Conservation (phyloP, 2,113 vertebrate genomes). For the Elephantulus edwardii region DNA sequence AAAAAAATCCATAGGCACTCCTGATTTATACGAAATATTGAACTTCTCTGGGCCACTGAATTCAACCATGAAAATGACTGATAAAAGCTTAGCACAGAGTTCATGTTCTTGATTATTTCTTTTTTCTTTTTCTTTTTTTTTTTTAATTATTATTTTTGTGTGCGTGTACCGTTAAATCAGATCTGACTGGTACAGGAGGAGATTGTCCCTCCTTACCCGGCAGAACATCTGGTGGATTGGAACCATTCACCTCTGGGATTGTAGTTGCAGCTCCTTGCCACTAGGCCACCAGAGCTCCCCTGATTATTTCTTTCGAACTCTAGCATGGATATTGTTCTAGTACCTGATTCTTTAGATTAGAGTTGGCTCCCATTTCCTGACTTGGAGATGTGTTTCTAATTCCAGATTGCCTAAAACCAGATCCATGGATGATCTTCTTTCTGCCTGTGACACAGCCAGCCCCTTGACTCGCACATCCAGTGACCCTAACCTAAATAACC, state of each 20-base stretch:
- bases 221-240: too few species aligned
- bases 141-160: too few species aligned
- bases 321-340: slow-evolving; percentile 40
- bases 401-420: slow-evolving; percentile 96
- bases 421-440: slow-evolving; percentile 96
- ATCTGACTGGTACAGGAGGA: too few species aligned
- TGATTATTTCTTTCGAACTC: slow-evolving; percentile 11
- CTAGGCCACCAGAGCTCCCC: too few species aligned
- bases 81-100: not conserved
- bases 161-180: too few species aligned
- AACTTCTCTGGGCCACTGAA: not conserved
- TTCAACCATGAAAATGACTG: not conserved
- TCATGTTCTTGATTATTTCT: not conserved
- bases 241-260: too few species aligned
- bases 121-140: too few species aligned
- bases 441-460: slow-evolving; percentile 92
- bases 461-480: slow-evolving; percentile 95
- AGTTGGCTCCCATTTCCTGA: slow-evolving; percentile 35
- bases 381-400: slow-evolving; percentile 31
- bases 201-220: too few species aligned
- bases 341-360: not conserved
- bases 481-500: slow-evolving; percentile 98
- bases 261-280: too few species aligned
- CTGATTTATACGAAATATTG: not conserved
- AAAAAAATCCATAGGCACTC: not conserved